Base-by-base conservation (phyloP, 2,888 invertebrate species). In the Diaperis boleti region DNA sequence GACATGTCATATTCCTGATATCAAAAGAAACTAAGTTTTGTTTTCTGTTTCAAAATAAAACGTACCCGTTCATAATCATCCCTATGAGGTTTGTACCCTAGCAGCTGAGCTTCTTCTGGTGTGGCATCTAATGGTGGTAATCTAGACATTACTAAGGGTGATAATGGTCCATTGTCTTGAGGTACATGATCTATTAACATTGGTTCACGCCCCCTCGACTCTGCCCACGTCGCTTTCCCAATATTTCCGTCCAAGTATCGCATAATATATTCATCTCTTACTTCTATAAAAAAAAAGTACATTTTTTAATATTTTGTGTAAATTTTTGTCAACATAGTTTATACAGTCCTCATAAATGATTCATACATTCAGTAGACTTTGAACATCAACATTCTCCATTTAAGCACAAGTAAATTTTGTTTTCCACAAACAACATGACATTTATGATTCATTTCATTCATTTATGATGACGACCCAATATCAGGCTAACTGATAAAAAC, bases 41-140 rank as follows among this genome's bases (percentile, higher is more conserved):
- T 50, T 44, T 47, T 14, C 47, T 8, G 2, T 17, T 33, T 26
- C 39, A 31, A 10, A 14, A 54, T 26, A 10, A 17, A 55, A 74
- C 77, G 76, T 82, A 94, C 94, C 81, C 94, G 87, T 84, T 97
- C 97, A 85, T 96, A 98, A 79, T 97, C 96, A 85, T 97, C 97
- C 77, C 97, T 87, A 77, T 94, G 92, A 1, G 96, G 94, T 93
- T 96, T 96, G 77, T 96, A 98, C 1, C 95, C 95, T 6, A 98
- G 84, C 74, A 94, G 91, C 26, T 89, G 85, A 22, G 96, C 94
- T 82, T 98, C 96, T 77, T 95, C 94, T 0, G 87, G 82, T 6
- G 90, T 88, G 54, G 94, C 88, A 72, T 95, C 94, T 17, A 94
- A 79, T 1, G 94, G 91, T 26, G 94, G 92, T 56, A 95, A 82